These are phyloP conservation scores for Chelon labrosus DNA, from an alignment of 2,797 vertebrate genomes.

Conservation along the genomic window DNA sequence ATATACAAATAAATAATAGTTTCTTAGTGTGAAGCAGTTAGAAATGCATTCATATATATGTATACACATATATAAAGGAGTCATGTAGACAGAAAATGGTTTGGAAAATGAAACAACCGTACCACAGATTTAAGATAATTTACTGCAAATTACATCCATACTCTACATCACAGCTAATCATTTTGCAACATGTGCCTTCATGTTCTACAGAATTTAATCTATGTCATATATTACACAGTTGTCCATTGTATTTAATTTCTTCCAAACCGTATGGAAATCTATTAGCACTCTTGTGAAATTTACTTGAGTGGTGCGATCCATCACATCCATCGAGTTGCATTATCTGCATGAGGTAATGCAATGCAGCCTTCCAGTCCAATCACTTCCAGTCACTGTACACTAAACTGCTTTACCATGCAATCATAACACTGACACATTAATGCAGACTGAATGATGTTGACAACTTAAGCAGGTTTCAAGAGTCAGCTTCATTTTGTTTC, in stretches of 20 bases:
- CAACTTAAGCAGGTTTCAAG: slow-evolving; percentile 1
- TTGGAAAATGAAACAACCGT: not conserved
- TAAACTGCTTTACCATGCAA: not conserved
- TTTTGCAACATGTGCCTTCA: not conserved
- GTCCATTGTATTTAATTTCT: not conserved
- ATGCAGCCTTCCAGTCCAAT: slow-evolving; percentile 2
- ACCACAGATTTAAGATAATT: not conserved
- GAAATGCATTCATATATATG: no score
- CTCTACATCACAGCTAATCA: not conserved
- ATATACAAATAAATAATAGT: not conserved
- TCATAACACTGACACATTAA: slow-evolving; percentile 13
- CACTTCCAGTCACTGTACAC: slow-evolving; percentile 22
- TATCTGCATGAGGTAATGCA: slow-evolving; percentile 10
- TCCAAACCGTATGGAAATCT: slow-evolving; percentile 3
- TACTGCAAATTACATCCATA: not conserved
- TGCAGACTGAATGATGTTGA: slow-evolving; percentile 7
- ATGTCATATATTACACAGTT: not conserved
- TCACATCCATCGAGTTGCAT: slow-evolving; percentile 14
- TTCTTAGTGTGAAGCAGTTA: no score
- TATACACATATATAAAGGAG: no score
- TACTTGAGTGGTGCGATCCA: slow-evolving; percentile 1
- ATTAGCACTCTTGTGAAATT: not conserved
- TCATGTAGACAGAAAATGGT: not conserved
- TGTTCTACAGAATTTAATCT: not conserved
- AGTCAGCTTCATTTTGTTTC: slow-evolving; percentile 22